These are phyloP conservation scores for Tympanuchus pallidicinctus DNA, from an alignment of 2,113 vertebrate species.

Conservation along the genomic window DNA sequence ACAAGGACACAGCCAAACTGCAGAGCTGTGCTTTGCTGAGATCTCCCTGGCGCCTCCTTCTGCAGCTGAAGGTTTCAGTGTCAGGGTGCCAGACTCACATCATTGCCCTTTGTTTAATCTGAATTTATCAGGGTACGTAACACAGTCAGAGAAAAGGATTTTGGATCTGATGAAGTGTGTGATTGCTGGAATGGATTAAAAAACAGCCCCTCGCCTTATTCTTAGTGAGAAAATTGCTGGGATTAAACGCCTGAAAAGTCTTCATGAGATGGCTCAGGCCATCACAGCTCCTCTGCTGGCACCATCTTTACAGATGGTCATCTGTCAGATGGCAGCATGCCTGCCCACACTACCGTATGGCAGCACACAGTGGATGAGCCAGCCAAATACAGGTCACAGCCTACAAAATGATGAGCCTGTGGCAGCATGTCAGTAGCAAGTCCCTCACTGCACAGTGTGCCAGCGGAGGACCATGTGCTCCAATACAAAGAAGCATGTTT, in stretches of 20 bases:
- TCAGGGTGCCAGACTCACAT: background rate
- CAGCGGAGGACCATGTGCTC: background rate
- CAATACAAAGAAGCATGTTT: background rate
- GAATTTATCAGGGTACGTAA: background rate
- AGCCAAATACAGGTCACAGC: constrained; percentile 14
- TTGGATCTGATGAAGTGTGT: background rate
- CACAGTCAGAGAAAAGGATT: background rate
- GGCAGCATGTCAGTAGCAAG: background rate
- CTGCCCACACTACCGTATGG: background rate
- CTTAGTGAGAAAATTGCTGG: background rate
- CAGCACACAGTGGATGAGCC: background rate
- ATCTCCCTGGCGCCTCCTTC: background rate
- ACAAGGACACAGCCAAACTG: background rate
- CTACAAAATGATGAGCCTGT: constrained; percentile 16
- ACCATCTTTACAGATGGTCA: background rate
- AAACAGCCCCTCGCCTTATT: background rate
- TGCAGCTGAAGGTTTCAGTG: background rate
- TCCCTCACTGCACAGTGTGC: background rate
- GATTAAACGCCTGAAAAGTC: background rate
- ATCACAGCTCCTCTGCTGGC: background rate
- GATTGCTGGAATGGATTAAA: background rate
- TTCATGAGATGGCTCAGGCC: background rate
- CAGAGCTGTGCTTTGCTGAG: background rate
- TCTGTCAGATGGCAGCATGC: constrained; percentile 5
- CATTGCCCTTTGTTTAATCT: background rate